Percentiles rank a stretch among this genome's conserved stretches.
Conservation (phyloP, 2,113 vertebrate genomes). For the Tyrannus savana region DNA sequence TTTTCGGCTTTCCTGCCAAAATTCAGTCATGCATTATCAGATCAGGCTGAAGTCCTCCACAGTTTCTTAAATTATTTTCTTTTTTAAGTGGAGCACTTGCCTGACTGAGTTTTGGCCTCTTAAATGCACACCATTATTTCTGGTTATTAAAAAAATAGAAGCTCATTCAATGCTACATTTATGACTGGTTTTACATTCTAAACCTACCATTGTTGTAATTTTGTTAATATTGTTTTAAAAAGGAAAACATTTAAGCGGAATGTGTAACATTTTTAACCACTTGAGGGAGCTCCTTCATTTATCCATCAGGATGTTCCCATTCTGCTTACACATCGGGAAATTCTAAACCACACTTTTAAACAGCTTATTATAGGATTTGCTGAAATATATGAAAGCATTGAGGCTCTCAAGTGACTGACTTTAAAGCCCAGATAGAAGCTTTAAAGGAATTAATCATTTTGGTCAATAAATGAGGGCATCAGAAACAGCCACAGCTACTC, state of each 20-base stretch:
- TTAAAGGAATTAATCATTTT: not conserved
- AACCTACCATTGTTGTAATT: not conserved
- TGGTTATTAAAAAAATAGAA: not conserved
- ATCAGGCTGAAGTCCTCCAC: not conserved
- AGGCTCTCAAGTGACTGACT: not conserved
- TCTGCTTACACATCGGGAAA: not conserved
- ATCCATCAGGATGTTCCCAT: not conserved
- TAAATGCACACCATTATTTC: not conserved
- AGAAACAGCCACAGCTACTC: not conserved
- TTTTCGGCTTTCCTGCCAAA: constrained; percentile 8
- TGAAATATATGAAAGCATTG: not conserved
- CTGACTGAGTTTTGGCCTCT: not conserved
- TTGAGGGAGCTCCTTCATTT: constrained; percentile 33
- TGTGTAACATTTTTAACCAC: not conserved
- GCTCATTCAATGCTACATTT: not conserved
- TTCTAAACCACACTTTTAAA: not conserved
- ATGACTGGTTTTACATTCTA: not conserved
- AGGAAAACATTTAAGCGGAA: not conserved
- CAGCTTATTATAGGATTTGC: not conserved
- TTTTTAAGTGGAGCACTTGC: not conserved
- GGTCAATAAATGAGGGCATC: not conserved
- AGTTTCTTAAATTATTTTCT: not conserved
- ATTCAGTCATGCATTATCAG: not conserved
- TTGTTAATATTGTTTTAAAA: not conserved
- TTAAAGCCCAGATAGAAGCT: not conserved